Conservation (phyloP, 2,113 vertebrate species). For the Xenopus borealis region DNA sequence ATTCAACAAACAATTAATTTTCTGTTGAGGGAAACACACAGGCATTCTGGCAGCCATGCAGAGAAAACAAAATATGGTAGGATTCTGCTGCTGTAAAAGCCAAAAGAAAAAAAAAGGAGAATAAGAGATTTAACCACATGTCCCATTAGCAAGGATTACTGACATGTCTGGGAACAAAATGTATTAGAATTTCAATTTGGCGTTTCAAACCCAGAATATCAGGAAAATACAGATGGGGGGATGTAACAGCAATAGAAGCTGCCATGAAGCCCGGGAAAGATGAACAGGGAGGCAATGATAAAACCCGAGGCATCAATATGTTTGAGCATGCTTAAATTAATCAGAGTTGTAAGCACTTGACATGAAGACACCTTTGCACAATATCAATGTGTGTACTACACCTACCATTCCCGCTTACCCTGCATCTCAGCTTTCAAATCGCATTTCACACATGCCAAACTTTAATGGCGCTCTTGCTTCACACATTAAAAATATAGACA, state of each 20-base stretch:
- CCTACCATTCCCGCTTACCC: constrained; percentile 13
- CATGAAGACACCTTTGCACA: constrained; percentile 34
- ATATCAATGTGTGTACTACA: constrained; percentile 25
- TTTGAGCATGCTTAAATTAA: constrained; percentile 39
- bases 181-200: neutral
- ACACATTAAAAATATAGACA: neutral
- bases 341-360: constrained; percentile 31
- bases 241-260: constrained; percentile 9
- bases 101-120: neutral
- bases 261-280: neutral
- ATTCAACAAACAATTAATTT: constrained; percentile 38
- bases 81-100: neutral
- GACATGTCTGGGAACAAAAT: neutral
- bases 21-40: constrained; percentile 41
- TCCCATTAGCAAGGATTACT: constrained; percentile 15
- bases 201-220: constrained; percentile 7
- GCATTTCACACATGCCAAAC: constrained; percentile 42
- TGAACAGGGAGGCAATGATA: neutral
- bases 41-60: constrained; percentile 23
- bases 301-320: constrained; percentile 11
- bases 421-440: constrained; percentile 38
- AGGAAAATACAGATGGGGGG: neutral
- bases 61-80: constrained; percentile 41
- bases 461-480: constrained; percentile 23
- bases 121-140: constrained; percentile 1